Evolutionary conservation across 2,888 invertebrate genomes (phyloP).

Genomic region (Hololepta plana): DNA sequence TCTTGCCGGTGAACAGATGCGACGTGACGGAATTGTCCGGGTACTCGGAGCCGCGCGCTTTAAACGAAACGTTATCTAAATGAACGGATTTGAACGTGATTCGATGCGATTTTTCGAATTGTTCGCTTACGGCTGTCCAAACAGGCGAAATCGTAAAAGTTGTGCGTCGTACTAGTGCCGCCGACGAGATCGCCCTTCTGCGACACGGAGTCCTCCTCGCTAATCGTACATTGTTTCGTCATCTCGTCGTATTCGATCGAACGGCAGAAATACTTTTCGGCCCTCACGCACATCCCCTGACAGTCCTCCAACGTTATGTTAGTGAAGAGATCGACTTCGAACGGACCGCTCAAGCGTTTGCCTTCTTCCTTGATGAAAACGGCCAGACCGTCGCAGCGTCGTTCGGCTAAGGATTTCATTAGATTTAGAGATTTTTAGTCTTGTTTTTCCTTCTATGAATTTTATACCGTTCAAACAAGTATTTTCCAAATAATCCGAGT

Average conservation of each 20-base stretch:
- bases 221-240: slow-evolving; percentile 71
- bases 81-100: not conserved
- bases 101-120: slow-evolving; percentile 5
- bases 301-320: slow-evolving; percentile 78
- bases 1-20: slow-evolving; percentile 59
- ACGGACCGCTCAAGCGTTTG: slow-evolving; percentile 70
- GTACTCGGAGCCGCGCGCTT: slow-evolving; percentile 77
- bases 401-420: slow-evolving; percentile 40
- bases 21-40: slow-evolving; percentile 75
- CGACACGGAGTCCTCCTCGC: slow-evolving; percentile 79
- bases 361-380: slow-evolving; percentile 84
- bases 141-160: slow-evolving; percentile 78
- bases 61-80: slow-evolving; percentile 20
- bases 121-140: slow-evolving; percentile 69
- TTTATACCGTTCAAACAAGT: slow-evolving; percentile 66
- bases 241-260: slow-evolving; percentile 80
- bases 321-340: slow-evolving; percentile 73
- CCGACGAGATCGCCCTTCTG: slow-evolving; percentile 76
- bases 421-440: slow-evolving; percentile 1
- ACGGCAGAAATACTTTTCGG: slow-evolving; percentile 78
- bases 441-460: not conserved
- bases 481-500: slow-evolving; percentile 79
- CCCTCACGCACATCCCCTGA: slow-evolving; percentile 69
- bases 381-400: slow-evolving; percentile 70
- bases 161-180: slow-evolving; percentile 69